Percentiles rank a stretch among this genome's conserved stretches.
Conservation (phyloP, 2,888 invertebrate genomes). For the Lycophotia porphyrea region DNA sequence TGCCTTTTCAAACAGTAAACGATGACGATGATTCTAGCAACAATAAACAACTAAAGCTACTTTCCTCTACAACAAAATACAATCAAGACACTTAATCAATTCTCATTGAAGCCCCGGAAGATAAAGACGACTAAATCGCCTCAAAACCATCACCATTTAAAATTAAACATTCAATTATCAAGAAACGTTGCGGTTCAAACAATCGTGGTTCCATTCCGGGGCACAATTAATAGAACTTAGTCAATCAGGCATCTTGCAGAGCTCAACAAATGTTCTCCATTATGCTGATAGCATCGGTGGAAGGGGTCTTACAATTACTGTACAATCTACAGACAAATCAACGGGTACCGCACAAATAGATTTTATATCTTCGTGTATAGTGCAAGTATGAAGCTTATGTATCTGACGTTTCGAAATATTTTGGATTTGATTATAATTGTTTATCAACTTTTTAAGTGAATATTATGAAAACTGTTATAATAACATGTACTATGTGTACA, state of each 20-base stretch:
- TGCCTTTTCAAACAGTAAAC: background rate
- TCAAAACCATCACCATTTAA: slow-evolving; percentile 63
- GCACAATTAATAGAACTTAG: slow-evolving; percentile 75
- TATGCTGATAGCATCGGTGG: slow-evolving; percentile 78
- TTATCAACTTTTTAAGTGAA: no score
- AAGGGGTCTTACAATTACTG: slow-evolving; percentile 75
- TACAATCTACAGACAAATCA: slow-evolving; percentile 80
- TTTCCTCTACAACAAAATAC: slow-evolving; percentile 4
- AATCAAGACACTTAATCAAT: slow-evolving; percentile 55
- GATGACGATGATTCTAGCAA: background rate
- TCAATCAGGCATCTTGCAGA: slow-evolving; percentile 74
- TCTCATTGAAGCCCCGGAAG: slow-evolving; percentile 34
- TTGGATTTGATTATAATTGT: background rate
- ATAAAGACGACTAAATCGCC: slow-evolving; percentile 46
- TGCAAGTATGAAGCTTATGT: slow-evolving; percentile 48
- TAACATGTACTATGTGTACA: background rate
- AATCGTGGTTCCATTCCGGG: slow-evolving; percentile 48
- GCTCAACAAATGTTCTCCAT: slow-evolving; percentile 76
- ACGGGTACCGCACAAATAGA: slow-evolving; percentile 83
- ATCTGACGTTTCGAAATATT: background rate
- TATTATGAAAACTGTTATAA: background rate
- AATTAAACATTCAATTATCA: slow-evolving; percentile 69
- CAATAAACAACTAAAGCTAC: slow-evolving; percentile 12
- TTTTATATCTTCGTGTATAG: slow-evolving; percentile 79
- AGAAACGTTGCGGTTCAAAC: slow-evolving; percentile 56